Conservation (phyloP, 2,888 invertebrate genomes). For the Noctua janthina region DNA sequence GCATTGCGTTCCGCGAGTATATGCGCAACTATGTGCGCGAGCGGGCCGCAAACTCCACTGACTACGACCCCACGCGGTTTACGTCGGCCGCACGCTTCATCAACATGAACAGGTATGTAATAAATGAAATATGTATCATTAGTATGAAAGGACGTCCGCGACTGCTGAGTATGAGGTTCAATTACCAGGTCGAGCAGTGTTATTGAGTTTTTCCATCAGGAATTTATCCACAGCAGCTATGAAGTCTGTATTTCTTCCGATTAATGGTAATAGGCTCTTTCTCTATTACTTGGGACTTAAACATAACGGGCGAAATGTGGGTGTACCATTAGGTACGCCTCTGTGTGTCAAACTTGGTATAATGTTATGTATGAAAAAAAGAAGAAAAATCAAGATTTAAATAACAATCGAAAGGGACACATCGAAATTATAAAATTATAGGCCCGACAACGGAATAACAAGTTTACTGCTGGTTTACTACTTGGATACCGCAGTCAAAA, state of each 20-base stretch:
- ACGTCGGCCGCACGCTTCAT: slow-evolving; percentile 77
- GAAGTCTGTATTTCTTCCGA: not conserved
- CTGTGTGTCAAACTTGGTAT: too few relatives aligned
- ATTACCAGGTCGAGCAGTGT: not conserved
- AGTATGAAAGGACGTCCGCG: not conserved
- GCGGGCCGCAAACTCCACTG: slow-evolving; percentile 74
- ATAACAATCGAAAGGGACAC: too few relatives aligned
- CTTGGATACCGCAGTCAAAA: too few relatives aligned
- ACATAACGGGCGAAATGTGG: not conserved
- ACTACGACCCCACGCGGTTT: slow-evolving; percentile 76
- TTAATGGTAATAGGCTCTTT: too few relatives aligned
- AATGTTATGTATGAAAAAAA: too few relatives aligned
- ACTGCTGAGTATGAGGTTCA: not conserved
- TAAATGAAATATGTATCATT: not conserved
- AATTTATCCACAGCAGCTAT: not conserved
- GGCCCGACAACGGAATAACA: too few relatives aligned
- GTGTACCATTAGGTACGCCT: too few relatives aligned
- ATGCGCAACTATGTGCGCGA: slow-evolving; percentile 75
- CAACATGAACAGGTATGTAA: slow-evolving; percentile 64
- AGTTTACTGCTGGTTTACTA: too few relatives aligned
- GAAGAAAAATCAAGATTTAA: too few relatives aligned
- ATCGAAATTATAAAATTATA: too few relatives aligned
- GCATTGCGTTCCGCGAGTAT: slow-evolving; percentile 78
- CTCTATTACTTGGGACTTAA: too few relatives aligned
- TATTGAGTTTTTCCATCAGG: not conserved